Percentiles rank a stretch among this genome's conserved stretches.
These are phyloP conservation scores for Coleophora deauratella DNA, from an alignment of 2,888 invertebrate genomes.

Conservation along the genomic window DNA sequence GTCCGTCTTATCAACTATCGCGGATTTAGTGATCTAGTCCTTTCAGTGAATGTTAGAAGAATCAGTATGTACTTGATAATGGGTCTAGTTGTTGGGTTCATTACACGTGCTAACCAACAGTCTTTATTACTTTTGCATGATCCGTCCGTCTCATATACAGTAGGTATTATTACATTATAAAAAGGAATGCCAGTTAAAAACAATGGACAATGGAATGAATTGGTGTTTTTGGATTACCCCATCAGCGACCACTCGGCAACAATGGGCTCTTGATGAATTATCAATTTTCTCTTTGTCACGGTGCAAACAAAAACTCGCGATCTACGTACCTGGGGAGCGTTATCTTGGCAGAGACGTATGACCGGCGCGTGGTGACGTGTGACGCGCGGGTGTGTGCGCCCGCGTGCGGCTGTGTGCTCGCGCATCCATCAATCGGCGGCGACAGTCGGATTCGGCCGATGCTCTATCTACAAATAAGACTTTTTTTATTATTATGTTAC, in stretches of 20 bases:
- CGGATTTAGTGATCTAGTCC: too few species aligned
- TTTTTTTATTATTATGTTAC: slow-evolving; percentile 15
- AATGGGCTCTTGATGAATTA: slow-evolving; percentile 58
- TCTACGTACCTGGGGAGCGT: slow-evolving; percentile 57
- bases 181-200: slow-evolving; percentile 23
- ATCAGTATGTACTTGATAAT: too few species aligned
- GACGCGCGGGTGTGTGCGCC: slow-evolving; percentile 29
- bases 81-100: too few species aligned
- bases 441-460: slow-evolving; percentile 41
- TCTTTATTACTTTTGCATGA: too few species aligned
- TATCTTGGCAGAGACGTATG: slow-evolving; percentile 69
- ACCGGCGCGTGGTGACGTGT: slow-evolving; percentile 57
- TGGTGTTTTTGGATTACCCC: slow-evolving; percentile 44
- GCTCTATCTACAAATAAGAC: slow-evolving; percentile 29
- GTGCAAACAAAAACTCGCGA: slow-evolving; percentile 60
- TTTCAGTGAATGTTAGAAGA: too few species aligned
- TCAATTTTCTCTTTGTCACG: slow-evolving; percentile 65
- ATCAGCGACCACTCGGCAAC: slow-evolving; percentile 50
- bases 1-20: too few species aligned
- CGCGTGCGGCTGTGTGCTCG: slow-evolving; percentile 24
- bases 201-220: slow-evolving; percentile 48
- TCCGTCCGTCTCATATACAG: too few species aligned
- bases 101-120: too few species aligned
- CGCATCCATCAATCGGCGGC: slow-evolving; percentile 52
- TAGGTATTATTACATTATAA: too few species aligned